Evolutionary conservation across 2,113 vertebrate genomes (phyloP), one percentile per base, ranked within the genome.

Genomic region (Calidris pugnax): DNA sequence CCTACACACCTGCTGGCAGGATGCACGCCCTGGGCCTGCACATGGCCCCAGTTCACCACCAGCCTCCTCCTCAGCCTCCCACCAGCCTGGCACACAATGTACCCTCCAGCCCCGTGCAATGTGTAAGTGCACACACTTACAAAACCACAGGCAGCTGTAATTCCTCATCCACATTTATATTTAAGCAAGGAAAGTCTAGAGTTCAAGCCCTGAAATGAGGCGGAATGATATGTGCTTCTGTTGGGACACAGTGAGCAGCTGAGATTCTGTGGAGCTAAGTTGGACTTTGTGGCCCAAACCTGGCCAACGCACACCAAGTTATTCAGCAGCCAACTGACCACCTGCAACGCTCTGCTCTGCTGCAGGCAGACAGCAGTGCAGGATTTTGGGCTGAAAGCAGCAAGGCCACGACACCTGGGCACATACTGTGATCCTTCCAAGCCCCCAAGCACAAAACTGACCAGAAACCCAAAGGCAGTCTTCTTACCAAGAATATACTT

Each of bases 221-320:
- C 14, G n/a, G 66, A 81, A 64, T 1, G 3, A 28, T 28, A 4
- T 0, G 0, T 45, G 56, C 47, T 78, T n/a, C 32, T 60, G 64
- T 28, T 56, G 77, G 43, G 45, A 32, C 56, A 32, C 0, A 0
- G 32, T 0, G 0, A 79, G 73, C 3, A 3, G 53, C 53, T 78
- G 66, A 26, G 66, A 27, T 60, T 55, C 74, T 35, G 37, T 0
- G 0, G 1, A 30, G 27, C 28, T 59, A 47, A 75, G 43, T 7
- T 37, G 81, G 64, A 63, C 48, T 33, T 85, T 0, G 2, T 24
- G 16, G 68, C 43, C 51, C 84, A 86, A 88, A 66, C 9, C 33
- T 23, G 35, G 1, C n/a, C 4, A 1, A 39, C 0, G 1, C 32
- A 48, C 18, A 39, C 56, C 15, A 43, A 35, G 80, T 35, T 43